phyloP scores from a whole-genome alignment of 1,140 invertebrate genomes.

The Euura lappo region DNA sequence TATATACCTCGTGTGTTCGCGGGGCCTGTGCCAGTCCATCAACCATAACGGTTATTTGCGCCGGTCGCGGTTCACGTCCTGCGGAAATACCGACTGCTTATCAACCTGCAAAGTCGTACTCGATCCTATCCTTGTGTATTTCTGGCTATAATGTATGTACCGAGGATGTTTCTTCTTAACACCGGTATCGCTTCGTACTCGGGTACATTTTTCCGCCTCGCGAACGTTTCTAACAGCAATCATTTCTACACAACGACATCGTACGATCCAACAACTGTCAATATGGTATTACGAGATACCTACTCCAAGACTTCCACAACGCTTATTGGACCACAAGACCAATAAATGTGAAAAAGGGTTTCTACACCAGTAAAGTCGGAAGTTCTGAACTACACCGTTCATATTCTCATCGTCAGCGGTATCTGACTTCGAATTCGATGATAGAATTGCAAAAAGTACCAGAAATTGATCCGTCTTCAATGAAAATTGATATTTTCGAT shows the following conservation, averaged over 20 bases:
- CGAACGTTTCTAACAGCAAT: not conserved
- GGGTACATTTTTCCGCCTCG: not conserved
- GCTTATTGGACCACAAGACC: no score
- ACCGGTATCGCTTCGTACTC: not conserved
- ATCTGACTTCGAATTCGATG: no score
- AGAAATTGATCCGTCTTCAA: no score
- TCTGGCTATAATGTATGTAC: no score
- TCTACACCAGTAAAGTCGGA: no score
- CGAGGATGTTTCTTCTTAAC: no score
- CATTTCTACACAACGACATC: not conserved
- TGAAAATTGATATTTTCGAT: no score
- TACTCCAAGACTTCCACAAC: no score
- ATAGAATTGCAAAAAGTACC: no score
- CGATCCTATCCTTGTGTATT: not conserved
- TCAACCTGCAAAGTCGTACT: constrained; percentile 34
- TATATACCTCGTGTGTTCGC: constrained; percentile 29
- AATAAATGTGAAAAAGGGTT: no score
- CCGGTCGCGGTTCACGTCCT: constrained; percentile 40
- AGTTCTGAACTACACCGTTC: no score
- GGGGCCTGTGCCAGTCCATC: constrained; percentile 15
- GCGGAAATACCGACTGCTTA: constrained; percentile 43
- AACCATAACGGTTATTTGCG: constrained; percentile 37
- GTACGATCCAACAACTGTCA: not conserved
- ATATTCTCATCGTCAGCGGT: no score
- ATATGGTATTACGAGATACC: not conserved